phyloP scores from a whole-genome alignment of 2,113 vertebrate genomes.

The Gymnogyps californianus region DNA sequence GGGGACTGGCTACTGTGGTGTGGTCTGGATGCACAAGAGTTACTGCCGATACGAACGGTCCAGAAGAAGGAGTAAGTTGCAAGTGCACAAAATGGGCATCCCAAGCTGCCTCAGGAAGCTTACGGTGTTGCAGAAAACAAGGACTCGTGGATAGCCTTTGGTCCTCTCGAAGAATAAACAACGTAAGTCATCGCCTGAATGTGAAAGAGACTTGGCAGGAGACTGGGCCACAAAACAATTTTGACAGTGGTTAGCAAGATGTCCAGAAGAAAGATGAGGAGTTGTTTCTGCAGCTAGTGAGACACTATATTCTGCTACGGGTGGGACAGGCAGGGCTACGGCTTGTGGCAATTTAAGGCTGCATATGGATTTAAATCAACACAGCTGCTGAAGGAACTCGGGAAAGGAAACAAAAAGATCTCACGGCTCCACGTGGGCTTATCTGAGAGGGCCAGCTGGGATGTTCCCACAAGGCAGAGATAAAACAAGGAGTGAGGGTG shows the following conservation, averaged over 20 bases:
- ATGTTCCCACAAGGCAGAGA: not conserved
- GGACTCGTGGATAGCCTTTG: not conserved
- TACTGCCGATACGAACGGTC: rapidly evolving
- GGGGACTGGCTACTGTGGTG: not conserved
- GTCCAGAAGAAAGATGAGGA: conserved; percentile 6
- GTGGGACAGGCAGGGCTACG: not conserved
- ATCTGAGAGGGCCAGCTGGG: not conserved
- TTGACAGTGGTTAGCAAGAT: not conserved
- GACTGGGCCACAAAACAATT: not conserved
- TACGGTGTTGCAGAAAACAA: not conserved
- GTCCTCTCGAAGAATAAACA: not conserved
- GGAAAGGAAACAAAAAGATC: not conserved
- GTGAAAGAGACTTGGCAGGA: not conserved
- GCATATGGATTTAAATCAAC: not conserved
- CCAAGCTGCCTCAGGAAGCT: not conserved
- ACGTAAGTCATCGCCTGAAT: not conserved
- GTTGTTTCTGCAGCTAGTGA: not conserved
- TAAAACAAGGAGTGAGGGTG: not conserved
- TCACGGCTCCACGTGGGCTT: not conserved
- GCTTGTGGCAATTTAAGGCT: not conserved
- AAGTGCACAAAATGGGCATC: not conserved
- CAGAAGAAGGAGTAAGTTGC: not conserved
- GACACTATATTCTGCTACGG: not conserved
- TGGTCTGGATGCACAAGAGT: not conserved
- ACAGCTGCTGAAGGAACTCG: not conserved